Percentiles rank a stretch among this genome's conserved stretches.
Conservation (phyloP, 2,888 invertebrate species). For the Sycophila texana region DNA sequence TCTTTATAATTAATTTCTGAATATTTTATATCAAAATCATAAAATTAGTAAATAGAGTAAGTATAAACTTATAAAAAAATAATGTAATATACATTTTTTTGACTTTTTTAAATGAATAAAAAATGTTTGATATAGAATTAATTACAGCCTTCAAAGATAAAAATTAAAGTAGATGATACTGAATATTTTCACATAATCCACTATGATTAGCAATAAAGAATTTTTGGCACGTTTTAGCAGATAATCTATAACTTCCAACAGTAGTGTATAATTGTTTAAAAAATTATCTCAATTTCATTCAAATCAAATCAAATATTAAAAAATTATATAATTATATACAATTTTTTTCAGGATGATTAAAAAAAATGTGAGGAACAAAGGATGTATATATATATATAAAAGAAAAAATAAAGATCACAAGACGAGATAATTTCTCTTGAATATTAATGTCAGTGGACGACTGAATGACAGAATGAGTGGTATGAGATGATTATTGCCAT, state of each 20-base stretch:
- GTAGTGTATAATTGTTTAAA: slow-evolving; percentile 39
- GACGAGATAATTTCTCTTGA: slow-evolving; percentile 56
- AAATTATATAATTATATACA: slow-evolving; percentile 49
- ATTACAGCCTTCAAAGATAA: too few relatives aligned
- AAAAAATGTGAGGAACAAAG: slow-evolving; percentile 43
- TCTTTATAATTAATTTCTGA: neutral
- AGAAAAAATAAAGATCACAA: slow-evolving; percentile 54
- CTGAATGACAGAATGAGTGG: slow-evolving; percentile 49
- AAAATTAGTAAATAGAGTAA: neutral
- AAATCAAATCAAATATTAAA: slow-evolving; percentile 16
- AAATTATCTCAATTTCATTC: slow-evolving; percentile 9
- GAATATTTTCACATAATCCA: neutral
- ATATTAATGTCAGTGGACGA: slow-evolving; percentile 60
- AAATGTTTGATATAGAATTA: too few relatives aligned
- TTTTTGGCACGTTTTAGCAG: slow-evolving; percentile 48
- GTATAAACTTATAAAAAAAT: neutral
- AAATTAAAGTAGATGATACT: too few relatives aligned
- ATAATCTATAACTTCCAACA: slow-evolving; percentile 35
- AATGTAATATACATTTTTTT: too few relatives aligned
- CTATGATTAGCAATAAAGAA: slow-evolving; percentile 6
- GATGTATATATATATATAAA: slow-evolving; percentile 35
- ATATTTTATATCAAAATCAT: neutral
- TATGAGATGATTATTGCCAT: slow-evolving; percentile 58
- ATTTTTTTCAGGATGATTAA: slow-evolving; percentile 41
- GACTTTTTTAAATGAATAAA: too few relatives aligned